Percentiles rank a stretch among this genome's conserved stretches.
phyloP scores from a whole-genome alignment of 1,140 invertebrate genomes.

The Calosoma granatense region DNA sequence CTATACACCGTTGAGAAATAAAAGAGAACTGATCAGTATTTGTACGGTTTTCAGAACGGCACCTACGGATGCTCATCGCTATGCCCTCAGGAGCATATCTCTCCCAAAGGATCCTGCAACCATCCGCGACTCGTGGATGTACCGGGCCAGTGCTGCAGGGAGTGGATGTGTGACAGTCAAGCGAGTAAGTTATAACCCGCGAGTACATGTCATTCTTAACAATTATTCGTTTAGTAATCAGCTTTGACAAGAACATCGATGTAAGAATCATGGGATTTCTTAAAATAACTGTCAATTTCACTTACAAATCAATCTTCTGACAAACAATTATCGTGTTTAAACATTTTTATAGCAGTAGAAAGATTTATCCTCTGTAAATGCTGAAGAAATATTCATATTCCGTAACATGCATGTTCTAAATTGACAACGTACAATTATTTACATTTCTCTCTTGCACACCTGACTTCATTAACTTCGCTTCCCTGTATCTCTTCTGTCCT shows the following conservation, averaged over 20 bases:
- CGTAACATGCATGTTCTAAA: too few species aligned
- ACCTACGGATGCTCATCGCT: constrained; percentile 61
- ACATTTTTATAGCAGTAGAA: too few species aligned
- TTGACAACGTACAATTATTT: too few species aligned
- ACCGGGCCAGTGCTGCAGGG: constrained; percentile 56
- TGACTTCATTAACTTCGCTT: too few species aligned
- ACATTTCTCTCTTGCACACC: too few species aligned
- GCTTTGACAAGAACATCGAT: not conserved
- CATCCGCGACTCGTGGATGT: constrained; percentile 55
- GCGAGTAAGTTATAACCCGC: constrained; percentile 37
- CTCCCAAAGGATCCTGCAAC: constrained; percentile 46
- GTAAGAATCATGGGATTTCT: not conserved
- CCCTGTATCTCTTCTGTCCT: too few species aligned
- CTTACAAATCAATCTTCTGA: too few species aligned
- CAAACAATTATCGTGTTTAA: too few species aligned
- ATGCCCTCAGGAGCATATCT: constrained; percentile 58
- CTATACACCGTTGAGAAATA: too few species aligned
- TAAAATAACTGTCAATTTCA: not conserved
- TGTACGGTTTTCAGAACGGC: constrained; percentile 50
- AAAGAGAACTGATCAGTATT: too few species aligned
- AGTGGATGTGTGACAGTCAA: constrained; percentile 60
- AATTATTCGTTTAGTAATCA: not conserved
- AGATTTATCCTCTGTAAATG: too few species aligned
- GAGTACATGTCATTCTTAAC: not conserved
- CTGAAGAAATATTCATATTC: too few species aligned